phyloP scores from a whole-genome alignment of 2,797 vertebrate species.

The Danio kyathit region DNA sequence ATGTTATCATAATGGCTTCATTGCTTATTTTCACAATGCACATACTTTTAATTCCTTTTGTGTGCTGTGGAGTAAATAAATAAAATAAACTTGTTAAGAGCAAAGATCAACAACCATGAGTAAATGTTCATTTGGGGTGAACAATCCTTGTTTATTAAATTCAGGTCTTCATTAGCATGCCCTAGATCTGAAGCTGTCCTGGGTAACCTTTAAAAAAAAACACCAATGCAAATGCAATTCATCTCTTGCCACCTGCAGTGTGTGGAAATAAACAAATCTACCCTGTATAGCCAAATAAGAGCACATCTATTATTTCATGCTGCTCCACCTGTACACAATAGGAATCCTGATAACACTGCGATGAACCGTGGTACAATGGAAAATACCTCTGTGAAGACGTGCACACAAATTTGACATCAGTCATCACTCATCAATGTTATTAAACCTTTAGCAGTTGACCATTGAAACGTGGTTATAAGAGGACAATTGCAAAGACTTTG shows the following conservation, averaged over 20 bases:
- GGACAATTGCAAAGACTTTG: constrained; percentile 6
- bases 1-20: too few species aligned
- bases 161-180: background rate
- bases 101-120: background rate
- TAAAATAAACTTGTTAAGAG: background rate
- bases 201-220: background rate
- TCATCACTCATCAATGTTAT: background rate
- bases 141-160: background rate
- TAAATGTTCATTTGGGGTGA: background rate
- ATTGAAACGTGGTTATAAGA: background rate
- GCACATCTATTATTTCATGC: constrained; percentile 13
- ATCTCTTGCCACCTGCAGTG: constrained; percentile 45
- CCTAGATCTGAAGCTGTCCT: constrained; percentile 1
- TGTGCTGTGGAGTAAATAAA: background rate
- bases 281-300: constrained; percentile 35
- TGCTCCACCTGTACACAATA: constrained; percentile 5
- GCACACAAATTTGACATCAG: constrained; percentile 12
- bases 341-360: background rate
- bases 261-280: constrained; percentile 48
- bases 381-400: background rate
- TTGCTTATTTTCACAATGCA: background rate
- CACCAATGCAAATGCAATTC: constrained; percentile 42
- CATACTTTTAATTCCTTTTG: background rate
- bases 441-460: constrained; percentile 16
- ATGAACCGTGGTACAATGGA: background rate